These are phyloP conservation scores for Benthosema pterotum DNA, from an alignment of 2,797 vertebrate genomes.

Conservation along the genomic window DNA sequence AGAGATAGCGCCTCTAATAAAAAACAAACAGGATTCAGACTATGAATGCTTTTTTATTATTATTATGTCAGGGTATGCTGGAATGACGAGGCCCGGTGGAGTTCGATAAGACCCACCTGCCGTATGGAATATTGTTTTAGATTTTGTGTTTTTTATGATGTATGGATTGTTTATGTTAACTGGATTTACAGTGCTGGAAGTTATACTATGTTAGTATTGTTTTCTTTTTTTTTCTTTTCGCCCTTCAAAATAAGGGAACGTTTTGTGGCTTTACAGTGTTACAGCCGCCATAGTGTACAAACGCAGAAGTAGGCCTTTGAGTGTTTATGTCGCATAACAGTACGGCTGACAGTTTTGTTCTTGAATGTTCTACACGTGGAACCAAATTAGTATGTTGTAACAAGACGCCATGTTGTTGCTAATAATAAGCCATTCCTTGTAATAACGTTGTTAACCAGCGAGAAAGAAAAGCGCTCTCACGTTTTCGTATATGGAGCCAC, in stretches of 20 bases:
- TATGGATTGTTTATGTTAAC: slow-evolving; percentile 28
- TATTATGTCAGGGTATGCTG: background rate
- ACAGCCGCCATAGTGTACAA: too few relatives aligned
- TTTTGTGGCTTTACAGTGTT: too few relatives aligned
- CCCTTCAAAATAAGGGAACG: too few relatives aligned
- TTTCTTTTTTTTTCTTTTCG: slow-evolving; percentile 3
- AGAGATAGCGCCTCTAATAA: background rate
- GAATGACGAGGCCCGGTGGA: background rate
- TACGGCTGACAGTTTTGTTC: too few relatives aligned
- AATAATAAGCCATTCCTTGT: too few relatives aligned
- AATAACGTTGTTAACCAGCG: too few relatives aligned
- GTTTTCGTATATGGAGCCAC: too few relatives aligned
- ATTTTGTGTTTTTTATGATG: slow-evolving; percentile 20
- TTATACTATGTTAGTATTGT: slow-evolving; percentile 55
- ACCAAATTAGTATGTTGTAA: slow-evolving; percentile 15
- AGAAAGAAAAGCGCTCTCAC: too few relatives aligned
- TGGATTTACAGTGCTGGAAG: slow-evolving; percentile 25
- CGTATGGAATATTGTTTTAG: background rate
- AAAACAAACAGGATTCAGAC: background rate
- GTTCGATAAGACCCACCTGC: background rate
- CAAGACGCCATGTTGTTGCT: too few relatives aligned
- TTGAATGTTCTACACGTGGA: slow-evolving; percentile 11
- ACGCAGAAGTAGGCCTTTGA: too few relatives aligned
- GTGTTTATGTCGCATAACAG: too few relatives aligned
- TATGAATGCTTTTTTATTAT: slow-evolving; percentile 2